phyloP scores from a whole-genome alignment of 1,140 invertebrate genomes.

The Tenebrio molitor region DNA sequence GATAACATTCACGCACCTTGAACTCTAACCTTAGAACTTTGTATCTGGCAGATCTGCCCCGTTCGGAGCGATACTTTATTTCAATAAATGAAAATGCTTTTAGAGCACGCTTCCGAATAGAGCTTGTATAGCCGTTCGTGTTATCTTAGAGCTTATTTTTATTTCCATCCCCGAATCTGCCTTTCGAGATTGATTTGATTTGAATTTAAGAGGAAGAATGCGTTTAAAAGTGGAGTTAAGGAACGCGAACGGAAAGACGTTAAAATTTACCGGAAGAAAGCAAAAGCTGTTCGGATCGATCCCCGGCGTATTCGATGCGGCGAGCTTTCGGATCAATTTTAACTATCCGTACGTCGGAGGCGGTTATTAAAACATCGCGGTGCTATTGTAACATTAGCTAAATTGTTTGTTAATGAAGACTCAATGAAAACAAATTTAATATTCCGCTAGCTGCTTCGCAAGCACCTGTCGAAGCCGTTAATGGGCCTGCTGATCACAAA shows the following conservation, averaged over 20 bases:
- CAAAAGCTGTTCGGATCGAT: constrained; percentile 12
- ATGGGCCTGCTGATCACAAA: constrained; percentile 56
- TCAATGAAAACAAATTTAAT: constrained; percentile 50
- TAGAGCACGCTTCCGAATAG: constrained; percentile 8
- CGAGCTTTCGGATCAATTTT: constrained; percentile 10
- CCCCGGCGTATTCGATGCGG: background rate
- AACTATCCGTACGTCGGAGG: background rate
- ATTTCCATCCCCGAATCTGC: constrained; percentile 31
- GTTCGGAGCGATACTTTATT: constrained; percentile 32
- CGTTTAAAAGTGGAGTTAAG: constrained; percentile 33
- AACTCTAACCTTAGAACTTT: constrained; percentile 37
- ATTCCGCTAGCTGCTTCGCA: constrained; percentile 38
- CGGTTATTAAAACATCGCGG: constrained; percentile 19
- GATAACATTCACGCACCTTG: constrained; percentile 38
- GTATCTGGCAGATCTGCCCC: constrained; percentile 34
- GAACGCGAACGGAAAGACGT: constrained; percentile 32
- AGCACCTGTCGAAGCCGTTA: constrained; percentile 55
- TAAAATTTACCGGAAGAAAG: constrained; percentile 27
- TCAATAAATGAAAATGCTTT: constrained; percentile 41
- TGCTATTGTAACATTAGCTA: constrained; percentile 37
- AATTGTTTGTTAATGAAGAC: constrained; percentile 50
- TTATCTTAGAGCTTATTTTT: constrained; percentile 38
- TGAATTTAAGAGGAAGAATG: constrained; percentile 40
- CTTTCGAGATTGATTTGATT: constrained; percentile 37
- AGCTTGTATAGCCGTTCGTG: background rate